phyloP scores from a whole-genome alignment of 2,888 invertebrate genomes.

The Drosophila anomalata region DNA sequence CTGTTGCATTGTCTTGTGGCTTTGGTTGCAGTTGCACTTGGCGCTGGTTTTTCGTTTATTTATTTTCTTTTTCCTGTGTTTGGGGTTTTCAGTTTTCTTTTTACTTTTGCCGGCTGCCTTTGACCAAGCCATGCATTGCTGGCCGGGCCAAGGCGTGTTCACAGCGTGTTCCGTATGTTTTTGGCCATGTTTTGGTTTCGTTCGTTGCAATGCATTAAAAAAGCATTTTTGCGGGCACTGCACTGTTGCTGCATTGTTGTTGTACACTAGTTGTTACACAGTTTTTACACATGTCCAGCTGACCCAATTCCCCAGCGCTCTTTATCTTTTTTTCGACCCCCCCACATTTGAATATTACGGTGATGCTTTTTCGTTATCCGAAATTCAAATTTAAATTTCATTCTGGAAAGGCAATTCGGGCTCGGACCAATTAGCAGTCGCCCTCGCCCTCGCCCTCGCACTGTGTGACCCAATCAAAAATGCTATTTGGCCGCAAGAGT shows the following conservation, averaged over 20 bases:
- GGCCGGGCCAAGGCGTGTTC: slow-evolving; percentile 44
- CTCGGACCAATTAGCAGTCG: slow-evolving; percentile 29
- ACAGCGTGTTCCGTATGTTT: slow-evolving; percentile 39
- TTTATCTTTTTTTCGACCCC: slow-evolving; percentile 10
- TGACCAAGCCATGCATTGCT: slow-evolving; percentile 26
- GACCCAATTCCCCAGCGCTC: slow-evolving; percentile 57
- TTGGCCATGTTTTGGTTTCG: slow-evolving; percentile 38
- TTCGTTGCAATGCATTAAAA: slow-evolving; percentile 24
- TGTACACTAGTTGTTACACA: slow-evolving; percentile 62
- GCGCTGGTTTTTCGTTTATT: slow-evolving; percentile 41
- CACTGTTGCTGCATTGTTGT: slow-evolving; percentile 8
- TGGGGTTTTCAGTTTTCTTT: slow-evolving; percentile 24
- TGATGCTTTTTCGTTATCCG: slow-evolving; percentile 1
- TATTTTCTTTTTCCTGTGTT: slow-evolving; percentile 1
- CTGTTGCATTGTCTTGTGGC: slow-evolving; percentile 67
- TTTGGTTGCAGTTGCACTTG: slow-evolving; percentile 61
- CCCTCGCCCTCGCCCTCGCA: slow-evolving; percentile 36
- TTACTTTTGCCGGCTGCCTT: slow-evolving; percentile 53
- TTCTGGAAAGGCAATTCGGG: slow-evolving; percentile 16
- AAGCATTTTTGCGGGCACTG: slow-evolving; percentile 38
- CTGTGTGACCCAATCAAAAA: slow-evolving; percentile 34
- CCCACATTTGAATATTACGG: slow-evolving; percentile 11
- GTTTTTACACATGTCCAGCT: slow-evolving; percentile 70
- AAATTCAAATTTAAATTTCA: slow-evolving; percentile 12
- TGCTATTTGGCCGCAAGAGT: slow-evolving; percentile 35